Evolutionary conservation across 1,140 invertebrate genomes (phyloP).

Genomic region (Drosophila micromelanica): DNA sequence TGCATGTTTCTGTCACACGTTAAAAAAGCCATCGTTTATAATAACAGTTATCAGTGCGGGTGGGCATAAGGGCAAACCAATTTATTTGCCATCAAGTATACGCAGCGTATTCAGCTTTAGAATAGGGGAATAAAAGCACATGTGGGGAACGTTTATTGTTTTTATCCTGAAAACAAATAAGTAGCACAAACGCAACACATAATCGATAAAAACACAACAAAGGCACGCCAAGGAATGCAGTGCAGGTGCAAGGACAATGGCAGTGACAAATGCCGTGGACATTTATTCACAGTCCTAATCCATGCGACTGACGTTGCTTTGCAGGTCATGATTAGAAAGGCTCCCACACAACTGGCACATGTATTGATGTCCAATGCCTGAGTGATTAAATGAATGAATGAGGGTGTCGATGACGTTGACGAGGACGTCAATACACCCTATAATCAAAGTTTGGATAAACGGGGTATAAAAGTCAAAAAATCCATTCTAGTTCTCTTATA

Average conservation of each 20-base stretch:
- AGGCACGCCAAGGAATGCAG: conserved; percentile 20
- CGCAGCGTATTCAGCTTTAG: conserved; percentile 31
- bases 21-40: neutral
- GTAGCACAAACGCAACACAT: conserved; percentile 30
- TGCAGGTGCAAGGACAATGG: conserved; percentile 41
- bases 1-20: neutral
- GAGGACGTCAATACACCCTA: neutral
- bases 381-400: conserved; percentile 46
- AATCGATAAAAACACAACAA: conserved; percentile 68
- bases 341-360: neutral
- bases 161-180: conserved; percentile 56
- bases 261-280: neutral
- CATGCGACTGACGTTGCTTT: neutral
- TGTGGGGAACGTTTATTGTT: conserved; percentile 12
- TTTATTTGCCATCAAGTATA: conserved; percentile 55
- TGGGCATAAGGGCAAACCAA: conserved; percentile 2
- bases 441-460: no score
- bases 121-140: neutral
- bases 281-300: conserved; percentile 10
- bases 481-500: no score
- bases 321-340: conserved; percentile 19
- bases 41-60: neutral
- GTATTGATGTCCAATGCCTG: conserved; percentile 25
- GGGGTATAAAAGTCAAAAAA: no score
- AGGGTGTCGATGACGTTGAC: conserved; percentile 16